Evolutionary conservation across 2,113 vertebrate genomes (phyloP).

Genomic region (Poicephalus meyeri): DNA sequence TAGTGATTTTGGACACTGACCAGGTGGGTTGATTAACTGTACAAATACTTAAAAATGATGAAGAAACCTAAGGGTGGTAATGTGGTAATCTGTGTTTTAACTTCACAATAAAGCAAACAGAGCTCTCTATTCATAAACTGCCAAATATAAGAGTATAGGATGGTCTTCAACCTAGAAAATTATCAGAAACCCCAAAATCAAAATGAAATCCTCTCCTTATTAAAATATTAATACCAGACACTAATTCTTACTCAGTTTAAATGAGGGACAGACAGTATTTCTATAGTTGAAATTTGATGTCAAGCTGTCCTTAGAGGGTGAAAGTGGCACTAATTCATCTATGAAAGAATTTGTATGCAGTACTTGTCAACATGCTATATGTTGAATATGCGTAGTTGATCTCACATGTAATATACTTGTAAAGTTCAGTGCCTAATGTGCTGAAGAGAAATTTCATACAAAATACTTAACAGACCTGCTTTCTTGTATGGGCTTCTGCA

Average conservation of each 20-base stretch:
- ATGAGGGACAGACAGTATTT: fast-evolving
- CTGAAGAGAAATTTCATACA: background rate
- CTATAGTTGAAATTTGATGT: background rate
- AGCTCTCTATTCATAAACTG: background rate
- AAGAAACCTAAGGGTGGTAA: background rate
- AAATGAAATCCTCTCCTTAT: background rate
- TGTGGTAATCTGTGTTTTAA: background rate
- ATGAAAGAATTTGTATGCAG: background rate
- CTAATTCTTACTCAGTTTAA: background rate
- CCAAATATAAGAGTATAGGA: background rate
- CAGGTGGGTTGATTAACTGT: background rate
- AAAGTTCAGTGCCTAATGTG: background rate
- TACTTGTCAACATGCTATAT: background rate
- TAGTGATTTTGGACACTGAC: background rate
- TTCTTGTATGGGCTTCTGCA: background rate
- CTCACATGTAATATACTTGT: background rate
- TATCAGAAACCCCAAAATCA: background rate
- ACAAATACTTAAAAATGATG: background rate
- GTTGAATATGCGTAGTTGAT: background rate
- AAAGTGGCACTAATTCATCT: background rate
- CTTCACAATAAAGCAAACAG: background rate
- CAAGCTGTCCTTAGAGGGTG: background rate
- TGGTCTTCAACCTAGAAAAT: background rate
- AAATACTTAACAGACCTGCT: background rate
- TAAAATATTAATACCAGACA: background rate